phyloP scores from a whole-genome alignment of 2,888 invertebrate species.

The Dynastes tityus region DNA sequence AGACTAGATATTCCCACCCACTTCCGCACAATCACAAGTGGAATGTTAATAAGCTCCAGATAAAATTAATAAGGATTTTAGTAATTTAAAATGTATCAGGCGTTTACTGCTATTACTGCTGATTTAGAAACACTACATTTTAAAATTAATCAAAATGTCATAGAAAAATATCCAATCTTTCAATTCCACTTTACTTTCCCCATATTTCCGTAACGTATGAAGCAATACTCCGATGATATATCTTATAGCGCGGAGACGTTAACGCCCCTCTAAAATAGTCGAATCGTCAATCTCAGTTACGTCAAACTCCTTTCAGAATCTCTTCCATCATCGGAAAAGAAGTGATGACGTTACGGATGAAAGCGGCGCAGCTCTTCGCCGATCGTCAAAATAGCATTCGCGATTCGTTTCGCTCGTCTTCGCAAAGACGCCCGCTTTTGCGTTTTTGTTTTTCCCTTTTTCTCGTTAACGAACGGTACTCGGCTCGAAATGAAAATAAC shows the following conservation, averaged over 20 bases:
- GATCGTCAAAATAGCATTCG: constrained; percentile 22
- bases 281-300: constrained; percentile 33
- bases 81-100: too few relatives aligned
- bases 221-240: constrained; percentile 20
- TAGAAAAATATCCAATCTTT: not conserved
- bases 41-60: too few relatives aligned
- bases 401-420: not conserved
- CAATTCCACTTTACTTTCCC: not conserved
- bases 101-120: too few relatives aligned
- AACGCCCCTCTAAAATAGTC: not conserved
- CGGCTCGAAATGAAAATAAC: constrained; percentile 34
- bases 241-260: not conserved
- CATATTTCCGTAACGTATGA: not conserved
- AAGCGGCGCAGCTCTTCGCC: not conserved
- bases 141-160: not conserved
- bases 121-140: not conserved
- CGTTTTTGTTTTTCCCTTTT: not conserved
- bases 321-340: constrained; percentile 25
- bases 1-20: too few relatives aligned
- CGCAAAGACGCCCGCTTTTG: not conserved
- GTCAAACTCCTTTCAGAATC: constrained; percentile 9
- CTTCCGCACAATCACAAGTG: too few relatives aligned
- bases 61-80: too few relatives aligned
- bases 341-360: constrained; percentile 31
- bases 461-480: constrained; percentile 3